These are phyloP conservation scores for Burhinus oedicnemus DNA, from an alignment of 2,113 vertebrate genomes.

Conservation along the genomic window DNA sequence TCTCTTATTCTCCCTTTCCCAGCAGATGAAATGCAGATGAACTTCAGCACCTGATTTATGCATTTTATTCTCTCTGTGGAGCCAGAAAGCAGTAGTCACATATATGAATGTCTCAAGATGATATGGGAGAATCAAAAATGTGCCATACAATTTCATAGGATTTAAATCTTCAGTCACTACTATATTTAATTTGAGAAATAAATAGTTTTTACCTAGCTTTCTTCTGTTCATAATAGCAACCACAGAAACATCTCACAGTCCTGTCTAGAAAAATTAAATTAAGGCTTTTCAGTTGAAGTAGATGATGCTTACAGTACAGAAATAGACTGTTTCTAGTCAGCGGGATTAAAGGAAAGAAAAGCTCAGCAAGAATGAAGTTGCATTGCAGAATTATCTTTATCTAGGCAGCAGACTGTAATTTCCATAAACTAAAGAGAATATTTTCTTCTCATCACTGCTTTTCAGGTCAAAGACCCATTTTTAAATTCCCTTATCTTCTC, in stretches of 20 bases:
- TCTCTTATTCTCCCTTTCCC: neutral
- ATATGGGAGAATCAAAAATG: neutral
- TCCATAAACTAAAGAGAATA: slow-evolving; percentile 18
- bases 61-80: neutral
- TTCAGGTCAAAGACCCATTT: slow-evolving; percentile 11
- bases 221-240: neutral
- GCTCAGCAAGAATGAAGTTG: slow-evolving; percentile 44
- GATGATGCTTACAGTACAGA: slow-evolving; percentile 44
- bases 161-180: neutral
- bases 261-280: slow-evolving; percentile 57
- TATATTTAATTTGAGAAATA: neutral
- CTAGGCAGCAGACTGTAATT: slow-evolving; percentile 36
- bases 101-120: neutral
- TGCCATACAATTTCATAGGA: neutral
- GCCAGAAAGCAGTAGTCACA: neutral
- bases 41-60: neutral
- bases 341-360: slow-evolving; percentile 30
- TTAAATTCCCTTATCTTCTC: neutral
- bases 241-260: neutral
- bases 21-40: neutral
- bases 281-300: slow-evolving; percentile 35
- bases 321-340: slow-evolving; percentile 61
- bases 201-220: neutral
- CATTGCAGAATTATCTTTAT: slow-evolving; percentile 14
- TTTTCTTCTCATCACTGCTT: neutral